Conservation (phyloP, 1,140 invertebrate species). For the Formica exsecta region DNA sequence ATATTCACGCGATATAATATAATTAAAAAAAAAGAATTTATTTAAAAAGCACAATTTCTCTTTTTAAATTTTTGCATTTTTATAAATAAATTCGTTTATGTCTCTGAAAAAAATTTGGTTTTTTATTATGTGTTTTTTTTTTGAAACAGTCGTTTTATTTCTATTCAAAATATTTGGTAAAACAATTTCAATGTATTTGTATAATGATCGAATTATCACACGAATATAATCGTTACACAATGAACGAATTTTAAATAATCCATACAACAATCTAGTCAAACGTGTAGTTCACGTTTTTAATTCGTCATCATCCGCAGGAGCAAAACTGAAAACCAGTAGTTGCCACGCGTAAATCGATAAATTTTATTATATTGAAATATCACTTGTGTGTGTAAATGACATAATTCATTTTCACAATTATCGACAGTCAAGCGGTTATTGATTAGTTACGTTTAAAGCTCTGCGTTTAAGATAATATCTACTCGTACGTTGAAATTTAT, state of each 20-base stretch:
- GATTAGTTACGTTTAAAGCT: too few relatives aligned
- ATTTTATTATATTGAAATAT: constrained; percentile 3
- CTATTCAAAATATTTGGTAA: not conserved
- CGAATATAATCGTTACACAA: not conserved
- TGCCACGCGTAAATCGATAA: not conserved
- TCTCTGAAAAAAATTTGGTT: not conserved
- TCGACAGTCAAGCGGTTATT: too few relatives aligned
- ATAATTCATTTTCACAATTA: too few relatives aligned
- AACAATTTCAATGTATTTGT: not conserved
- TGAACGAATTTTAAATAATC: not conserved
- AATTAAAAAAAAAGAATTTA: not conserved
- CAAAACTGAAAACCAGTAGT: constrained; percentile 3
- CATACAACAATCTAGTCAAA: not conserved
- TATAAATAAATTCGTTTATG: not conserved
- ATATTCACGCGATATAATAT: too few relatives aligned
- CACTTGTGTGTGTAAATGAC: too few relatives aligned
- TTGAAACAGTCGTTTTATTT: not conserved
- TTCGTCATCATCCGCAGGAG: not conserved
- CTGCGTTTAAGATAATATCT: too few relatives aligned
- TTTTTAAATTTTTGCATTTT: not conserved
- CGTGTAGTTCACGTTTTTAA: not conserved
- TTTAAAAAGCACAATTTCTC: too few relatives aligned
- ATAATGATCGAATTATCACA: not conserved
- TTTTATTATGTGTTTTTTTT: not conserved
- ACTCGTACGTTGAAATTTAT: too few relatives aligned